These are phyloP conservation scores for Plestiodon gilberti DNA, from an alignment of 2,113 vertebrate species.

Conservation along the genomic window DNA sequence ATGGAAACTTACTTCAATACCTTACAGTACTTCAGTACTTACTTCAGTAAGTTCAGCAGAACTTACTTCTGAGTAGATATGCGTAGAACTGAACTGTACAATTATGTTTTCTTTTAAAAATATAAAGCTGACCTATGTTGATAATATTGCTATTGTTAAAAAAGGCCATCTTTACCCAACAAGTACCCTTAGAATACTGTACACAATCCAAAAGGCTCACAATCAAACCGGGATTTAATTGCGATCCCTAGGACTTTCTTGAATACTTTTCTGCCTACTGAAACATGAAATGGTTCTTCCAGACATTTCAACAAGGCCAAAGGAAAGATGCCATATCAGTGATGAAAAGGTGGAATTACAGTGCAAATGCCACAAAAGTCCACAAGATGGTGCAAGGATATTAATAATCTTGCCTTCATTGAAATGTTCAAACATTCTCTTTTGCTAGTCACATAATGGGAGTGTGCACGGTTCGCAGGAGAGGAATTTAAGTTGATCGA, in stretches of 20 bases:
- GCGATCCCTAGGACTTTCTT: background rate
- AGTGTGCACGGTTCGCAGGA: background rate
- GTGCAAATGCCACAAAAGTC: background rate
- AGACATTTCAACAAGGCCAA: background rate
- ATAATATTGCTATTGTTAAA: background rate
- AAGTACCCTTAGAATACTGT: background rate
- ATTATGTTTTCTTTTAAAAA: background rate
- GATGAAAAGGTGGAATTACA: background rate
- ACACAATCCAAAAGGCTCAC: background rate
- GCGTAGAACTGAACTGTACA: too few relatives aligned
- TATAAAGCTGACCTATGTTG: background rate
- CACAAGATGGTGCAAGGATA: conserved; percentile 26
- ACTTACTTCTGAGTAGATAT: too few relatives aligned
- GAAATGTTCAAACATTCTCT: background rate
- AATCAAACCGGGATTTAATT: background rate
- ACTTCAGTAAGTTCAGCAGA: too few relatives aligned
- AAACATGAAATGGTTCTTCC: background rate
- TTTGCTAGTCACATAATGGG: background rate
- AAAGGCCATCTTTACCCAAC: background rate
- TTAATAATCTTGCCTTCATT: background rate
- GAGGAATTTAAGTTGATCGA: background rate
- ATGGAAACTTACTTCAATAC: too few relatives aligned
- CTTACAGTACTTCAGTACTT: too few relatives aligned
- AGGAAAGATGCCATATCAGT: background rate
- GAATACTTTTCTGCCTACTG: background rate